These are phyloP conservation scores for Bufotes viridis DNA, from an alignment of 2,797 vertebrate species.

Conservation along the genomic window DNA sequence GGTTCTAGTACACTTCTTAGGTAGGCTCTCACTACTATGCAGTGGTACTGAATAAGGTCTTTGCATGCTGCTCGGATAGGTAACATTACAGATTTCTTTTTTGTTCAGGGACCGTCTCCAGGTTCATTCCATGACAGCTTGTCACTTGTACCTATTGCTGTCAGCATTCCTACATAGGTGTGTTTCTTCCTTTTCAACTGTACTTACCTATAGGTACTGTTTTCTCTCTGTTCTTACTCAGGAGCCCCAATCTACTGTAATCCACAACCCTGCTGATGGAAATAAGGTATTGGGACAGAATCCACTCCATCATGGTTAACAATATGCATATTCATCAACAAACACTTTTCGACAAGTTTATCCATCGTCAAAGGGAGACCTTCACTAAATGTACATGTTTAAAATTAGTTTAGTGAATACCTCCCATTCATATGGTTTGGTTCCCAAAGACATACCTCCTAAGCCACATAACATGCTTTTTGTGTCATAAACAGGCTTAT, in stretches of 20 bases:
- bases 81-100: slow-evolving; percentile 64
- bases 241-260: slow-evolving; percentile 99
- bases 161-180: slow-evolving; percentile 63
- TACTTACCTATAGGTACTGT: slow-evolving; percentile 77
- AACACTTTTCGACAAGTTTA: neutral
- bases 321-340: slow-evolving; percentile 70
- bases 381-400: slow-evolving; percentile 37
- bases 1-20: neutral
- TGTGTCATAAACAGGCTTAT: neutral
- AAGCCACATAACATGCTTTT: neutral
- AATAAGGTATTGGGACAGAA: slow-evolving; percentile 92
- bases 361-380: slow-evolving; percentile 30
- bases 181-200: slow-evolving; percentile 69
- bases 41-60: slow-evolving; percentile 75
- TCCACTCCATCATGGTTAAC: slow-evolving; percentile 69
- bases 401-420: slow-evolving; percentile 34
- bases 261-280: slow-evolving; percentile 98
- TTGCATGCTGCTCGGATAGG: slow-evolving; percentile 75
- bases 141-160: slow-evolving; percentile 72
- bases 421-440: slow-evolving; percentile 24
- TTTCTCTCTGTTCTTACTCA: slow-evolving; percentile 83
- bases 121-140: slow-evolving; percentile 66
- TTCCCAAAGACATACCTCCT: neutral
- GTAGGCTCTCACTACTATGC: neutral
- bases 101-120: slow-evolving; percentile 62